Percentiles rank a stretch among this genome's conserved stretches.
Evolutionary conservation across 1,140 invertebrate genomes (phyloP).

Genomic region (Drosophila santomea): DNA sequence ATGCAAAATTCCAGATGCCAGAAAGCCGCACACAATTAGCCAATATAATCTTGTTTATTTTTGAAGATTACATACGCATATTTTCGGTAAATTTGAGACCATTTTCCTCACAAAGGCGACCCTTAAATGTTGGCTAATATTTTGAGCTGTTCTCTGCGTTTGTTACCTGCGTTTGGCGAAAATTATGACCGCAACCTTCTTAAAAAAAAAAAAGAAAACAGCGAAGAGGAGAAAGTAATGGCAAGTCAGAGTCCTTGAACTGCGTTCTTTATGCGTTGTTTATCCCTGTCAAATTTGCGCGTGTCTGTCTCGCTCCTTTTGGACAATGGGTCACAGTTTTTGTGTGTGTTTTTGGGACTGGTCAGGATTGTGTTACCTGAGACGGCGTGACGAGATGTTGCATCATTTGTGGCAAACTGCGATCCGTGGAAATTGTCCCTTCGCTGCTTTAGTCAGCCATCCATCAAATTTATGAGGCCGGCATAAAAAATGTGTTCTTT

Average conservation of each 20-base stretch:
- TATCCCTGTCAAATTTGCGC: constrained; percentile 61
- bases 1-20: constrained; percentile 12
- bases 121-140: constrained; percentile 18
- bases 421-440: constrained; percentile 61
- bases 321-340: constrained; percentile 29
- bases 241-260: constrained; percentile 67
- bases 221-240: constrained; percentile 65
- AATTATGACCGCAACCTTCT: constrained; percentile 64
- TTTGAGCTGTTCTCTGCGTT: background rate
- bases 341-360: constrained; percentile 1
- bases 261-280: constrained; percentile 71
- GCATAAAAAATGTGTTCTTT: constrained; percentile 57
- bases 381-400: constrained; percentile 61
- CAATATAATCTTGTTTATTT: constrained; percentile 45
- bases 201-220: constrained; percentile 37
- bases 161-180: constrained; percentile 56
- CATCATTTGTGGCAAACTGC: constrained; percentile 60
- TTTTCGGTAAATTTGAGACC: constrained; percentile 30
- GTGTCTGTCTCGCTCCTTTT: constrained; percentile 51
- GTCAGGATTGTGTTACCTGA: constrained; percentile 34
- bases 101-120: background rate
- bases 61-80: constrained; percentile 27
- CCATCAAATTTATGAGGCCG: constrained; percentile 43
- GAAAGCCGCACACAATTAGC: constrained; percentile 25
- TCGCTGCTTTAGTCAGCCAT: constrained; percentile 35